phyloP scores from a whole-genome alignment of 2,888 invertebrate species.

The Leucophenga montana region DNA sequence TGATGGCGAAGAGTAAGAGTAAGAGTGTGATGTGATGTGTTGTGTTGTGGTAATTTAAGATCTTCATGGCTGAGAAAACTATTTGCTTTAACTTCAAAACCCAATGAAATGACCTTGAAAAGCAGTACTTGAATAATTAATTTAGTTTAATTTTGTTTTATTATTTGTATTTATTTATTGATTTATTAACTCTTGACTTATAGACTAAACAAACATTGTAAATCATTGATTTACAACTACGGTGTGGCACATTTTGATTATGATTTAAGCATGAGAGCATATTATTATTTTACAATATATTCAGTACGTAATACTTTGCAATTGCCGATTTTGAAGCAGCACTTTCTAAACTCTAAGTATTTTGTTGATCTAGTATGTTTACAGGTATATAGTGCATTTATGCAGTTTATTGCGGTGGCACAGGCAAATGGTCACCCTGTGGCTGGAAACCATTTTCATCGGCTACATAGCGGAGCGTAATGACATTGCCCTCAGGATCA shows the following conservation, averaged over 20 bases:
- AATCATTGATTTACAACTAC: not conserved
- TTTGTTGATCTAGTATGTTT: not conserved
- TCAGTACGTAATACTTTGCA: constrained; percentile 17
- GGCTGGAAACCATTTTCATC: constrained; percentile 84
- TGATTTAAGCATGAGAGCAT: too few relatives aligned
- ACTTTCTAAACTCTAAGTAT: not conserved
- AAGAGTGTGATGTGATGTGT: not conserved
- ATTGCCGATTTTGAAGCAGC: not conserved
- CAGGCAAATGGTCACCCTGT: constrained; percentile 79
- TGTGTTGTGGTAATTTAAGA: constrained; percentile 8
- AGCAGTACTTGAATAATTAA: not conserved
- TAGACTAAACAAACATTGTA: constrained; percentile 9
- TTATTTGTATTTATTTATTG: constrained; percentile 18
- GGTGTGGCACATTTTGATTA: constrained; percentile 11
- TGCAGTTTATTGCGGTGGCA: constrained; percentile 69
- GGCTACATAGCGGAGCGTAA: constrained; percentile 79
- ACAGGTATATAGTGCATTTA: not conserved
- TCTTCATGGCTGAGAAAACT: constrained; percentile 1
- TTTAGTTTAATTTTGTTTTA: not conserved
- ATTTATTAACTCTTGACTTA: constrained; percentile 16
- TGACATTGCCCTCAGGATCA: constrained; percentile 80
- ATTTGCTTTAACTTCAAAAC: not conserved
- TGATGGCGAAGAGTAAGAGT: constrained; percentile 48
- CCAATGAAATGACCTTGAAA: constrained; percentile 6
- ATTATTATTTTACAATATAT: not conserved